Conservation (phyloP, 2,113 vertebrate genomes). For the Epinephelus cyanopodus region DNA sequence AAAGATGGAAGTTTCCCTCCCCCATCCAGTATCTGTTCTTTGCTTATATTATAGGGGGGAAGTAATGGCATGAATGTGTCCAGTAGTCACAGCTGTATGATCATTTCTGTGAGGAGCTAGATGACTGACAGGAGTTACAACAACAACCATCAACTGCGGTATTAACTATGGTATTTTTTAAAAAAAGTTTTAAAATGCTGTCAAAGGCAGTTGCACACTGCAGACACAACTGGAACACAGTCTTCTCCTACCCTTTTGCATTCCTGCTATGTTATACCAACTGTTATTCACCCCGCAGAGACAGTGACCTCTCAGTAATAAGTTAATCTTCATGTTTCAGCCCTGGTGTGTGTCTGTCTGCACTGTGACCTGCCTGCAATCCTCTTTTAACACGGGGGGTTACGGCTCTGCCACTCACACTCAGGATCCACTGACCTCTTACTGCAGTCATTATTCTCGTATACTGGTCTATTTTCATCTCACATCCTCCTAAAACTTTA, state of each 20-base stretch:
- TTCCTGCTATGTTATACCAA: background rate
- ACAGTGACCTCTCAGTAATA: slow-evolving; percentile 45
- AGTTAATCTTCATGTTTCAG: slow-evolving; percentile 52
- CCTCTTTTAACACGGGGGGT: slow-evolving; percentile 36
- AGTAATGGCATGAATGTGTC: background rate
- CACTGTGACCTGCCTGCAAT: slow-evolving; percentile 32
- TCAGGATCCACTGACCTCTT: slow-evolving; percentile 28
- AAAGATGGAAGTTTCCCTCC: slow-evolving; percentile 2
- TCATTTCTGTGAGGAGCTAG: background rate
- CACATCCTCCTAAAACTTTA: slow-evolving; percentile 41
- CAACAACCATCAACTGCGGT: background rate
- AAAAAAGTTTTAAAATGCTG: background rate
- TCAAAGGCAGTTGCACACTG: background rate
- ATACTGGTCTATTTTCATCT: slow-evolving; percentile 53
- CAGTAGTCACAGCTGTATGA: background rate
- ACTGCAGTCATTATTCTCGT: slow-evolving; percentile 35
- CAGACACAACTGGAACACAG: background rate
- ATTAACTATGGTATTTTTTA: background rate
- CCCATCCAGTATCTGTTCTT: slow-evolving; percentile 4
- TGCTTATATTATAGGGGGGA: background rate
- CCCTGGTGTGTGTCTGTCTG: slow-evolving; percentile 31
- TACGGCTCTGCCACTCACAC: background rate
- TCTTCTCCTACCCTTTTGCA: slow-evolving; percentile 19
- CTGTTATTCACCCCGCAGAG: slow-evolving; percentile 25
- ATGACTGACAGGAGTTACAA: background rate